These are phyloP conservation scores for Nomada fucata DNA, from an alignment of 2,888 invertebrate genomes.

Conservation along the genomic window DNA sequence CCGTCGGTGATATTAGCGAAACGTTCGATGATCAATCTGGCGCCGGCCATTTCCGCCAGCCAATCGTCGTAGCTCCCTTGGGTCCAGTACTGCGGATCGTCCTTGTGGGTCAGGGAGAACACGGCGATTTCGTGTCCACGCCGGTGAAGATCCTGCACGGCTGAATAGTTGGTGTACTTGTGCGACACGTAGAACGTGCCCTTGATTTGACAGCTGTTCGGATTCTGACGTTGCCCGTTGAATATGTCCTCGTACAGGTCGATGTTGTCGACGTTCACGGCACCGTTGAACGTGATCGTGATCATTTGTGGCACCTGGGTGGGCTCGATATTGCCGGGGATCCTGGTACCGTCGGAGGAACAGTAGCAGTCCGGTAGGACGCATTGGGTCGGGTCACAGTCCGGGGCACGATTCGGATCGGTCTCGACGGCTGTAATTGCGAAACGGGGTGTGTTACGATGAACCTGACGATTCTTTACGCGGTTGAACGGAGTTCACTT, in stretches of 20 bases:
- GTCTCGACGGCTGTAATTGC: slow-evolving; percentile 90
- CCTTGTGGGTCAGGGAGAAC: slow-evolving; percentile 96
- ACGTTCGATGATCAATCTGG: slow-evolving; percentile 92
- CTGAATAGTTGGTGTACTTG: slow-evolving; percentile 96
- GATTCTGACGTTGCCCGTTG: slow-evolving; percentile 93
- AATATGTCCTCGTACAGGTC: slow-evolving; percentile 96
- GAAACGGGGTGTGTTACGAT: not conserved
- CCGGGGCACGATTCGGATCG: slow-evolving; percentile 96
- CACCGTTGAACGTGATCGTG: slow-evolving; percentile 96
- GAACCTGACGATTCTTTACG: too few species aligned
- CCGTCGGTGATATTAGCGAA: slow-evolving; percentile 97
- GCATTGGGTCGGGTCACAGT: slow-evolving; percentile 95
- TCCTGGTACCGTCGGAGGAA: slow-evolving; percentile 95
- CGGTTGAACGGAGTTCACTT: too few species aligned
- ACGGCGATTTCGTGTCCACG: slow-evolving; percentile 96
- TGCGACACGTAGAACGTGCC: slow-evolving; percentile 97
- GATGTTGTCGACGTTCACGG: slow-evolving; percentile 96
- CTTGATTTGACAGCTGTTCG: slow-evolving; percentile 94
- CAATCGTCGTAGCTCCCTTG: slow-evolving; percentile 95
- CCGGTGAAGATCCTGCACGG: slow-evolving; percentile 94
- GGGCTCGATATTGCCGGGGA: slow-evolving; percentile 93
- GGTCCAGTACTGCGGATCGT: slow-evolving; percentile 95
- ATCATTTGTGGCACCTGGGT: slow-evolving; percentile 97
- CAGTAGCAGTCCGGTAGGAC: slow-evolving; percentile 96
- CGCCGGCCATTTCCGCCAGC: slow-evolving; percentile 97